Evolutionary conservation across 2,113 vertebrate genomes (phyloP), one percentile per base, ranked within the genome.

Genomic region (Toxostoma redivivum): DNA sequence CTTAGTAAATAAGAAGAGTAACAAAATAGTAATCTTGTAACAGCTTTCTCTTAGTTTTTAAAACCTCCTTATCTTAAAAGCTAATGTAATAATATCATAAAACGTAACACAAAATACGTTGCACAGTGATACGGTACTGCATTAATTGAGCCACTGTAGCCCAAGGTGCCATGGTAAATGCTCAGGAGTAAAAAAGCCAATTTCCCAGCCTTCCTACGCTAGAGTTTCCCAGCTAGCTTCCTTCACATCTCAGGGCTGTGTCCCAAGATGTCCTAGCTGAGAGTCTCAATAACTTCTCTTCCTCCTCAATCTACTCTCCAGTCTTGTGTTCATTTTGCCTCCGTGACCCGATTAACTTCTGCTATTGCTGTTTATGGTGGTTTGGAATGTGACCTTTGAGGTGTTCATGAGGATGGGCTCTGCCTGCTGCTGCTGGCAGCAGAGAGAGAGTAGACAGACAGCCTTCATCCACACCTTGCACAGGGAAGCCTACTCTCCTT

Each of bases 1-100:
- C 16, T 60, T 90, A 60, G 76, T 64, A 37, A 90, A 83, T 54
- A 89, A 33, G 84, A 93, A 38, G 15, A 69, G 62, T 77, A 90
- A 86, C 74, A 61, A 92, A 64, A 35, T 4, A 82, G 47, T 77
- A 61, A 42, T 84, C 50, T 73, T 61, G 4, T 70, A 90, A 91
- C 67, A 89, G n/a, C 50, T 51, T 91, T 90, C 51, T 57, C 10
- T 94, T 96, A 25, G 10, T 84, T 57, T 86, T 56, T 77, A 48
- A 77, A 79, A 60, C 33, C 30, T 62, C 28, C 40, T 67, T 77
- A 50, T 47, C 81, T 85, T 70, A 67, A 74, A 86, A 92, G 56
- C 65, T 92, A 69, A 70, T 90, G 17, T n/a, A 83, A 95, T 92
- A 82, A 84, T 93, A 15, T 16, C 14, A 5, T 71, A 64, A 70